These are phyloP conservation scores for Stenoptilia bipunctidactyla DNA, from an alignment of 2,888 invertebrate species.

Conservation along the genomic window DNA sequence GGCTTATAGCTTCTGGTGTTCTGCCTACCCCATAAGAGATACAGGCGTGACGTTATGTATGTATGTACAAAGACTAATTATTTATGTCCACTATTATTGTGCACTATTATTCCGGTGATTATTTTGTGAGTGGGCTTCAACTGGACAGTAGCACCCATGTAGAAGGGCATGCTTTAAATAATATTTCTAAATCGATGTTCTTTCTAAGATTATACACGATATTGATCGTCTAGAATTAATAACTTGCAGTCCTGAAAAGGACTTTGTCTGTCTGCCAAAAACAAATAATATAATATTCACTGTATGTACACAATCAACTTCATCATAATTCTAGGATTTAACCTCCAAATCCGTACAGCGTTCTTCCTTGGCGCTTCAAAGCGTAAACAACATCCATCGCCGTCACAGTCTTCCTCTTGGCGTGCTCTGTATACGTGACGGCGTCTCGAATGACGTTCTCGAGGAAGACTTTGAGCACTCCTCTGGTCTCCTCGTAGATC, in stretches of 20 bases:
- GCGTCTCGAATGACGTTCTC: conserved; percentile 88
- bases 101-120: too few relatives aligned
- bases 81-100: too few relatives aligned
- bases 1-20: too few relatives aligned
- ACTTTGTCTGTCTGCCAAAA: conserved; percentile 22
- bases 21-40: too few relatives aligned
- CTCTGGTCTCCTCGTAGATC: conserved; percentile 85
- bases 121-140: too few relatives aligned
- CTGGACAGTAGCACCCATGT: too few relatives aligned
- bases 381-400: conserved; percentile 92
- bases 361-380: conserved; percentile 85
- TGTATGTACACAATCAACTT: conserved; percentile 10
- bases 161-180: too few relatives aligned
- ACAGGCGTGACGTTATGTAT: too few relatives aligned
- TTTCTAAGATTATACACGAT: too few relatives aligned
- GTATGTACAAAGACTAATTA: too few relatives aligned
- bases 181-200: too few relatives aligned
- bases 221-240: too few relatives aligned
- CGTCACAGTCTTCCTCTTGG: conserved; percentile 89
- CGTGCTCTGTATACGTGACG: conserved; percentile 90
- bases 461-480: conserved; percentile 84
- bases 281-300: conserved; percentile 6
- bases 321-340: conserved; percentile 24
- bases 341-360: conserved; percentile 85
- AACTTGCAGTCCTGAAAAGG: conserved; percentile 37